Evolutionary conservation across 1,140 invertebrate genomes (phyloP).

Genomic region (Phthorimaea operculella): DNA sequence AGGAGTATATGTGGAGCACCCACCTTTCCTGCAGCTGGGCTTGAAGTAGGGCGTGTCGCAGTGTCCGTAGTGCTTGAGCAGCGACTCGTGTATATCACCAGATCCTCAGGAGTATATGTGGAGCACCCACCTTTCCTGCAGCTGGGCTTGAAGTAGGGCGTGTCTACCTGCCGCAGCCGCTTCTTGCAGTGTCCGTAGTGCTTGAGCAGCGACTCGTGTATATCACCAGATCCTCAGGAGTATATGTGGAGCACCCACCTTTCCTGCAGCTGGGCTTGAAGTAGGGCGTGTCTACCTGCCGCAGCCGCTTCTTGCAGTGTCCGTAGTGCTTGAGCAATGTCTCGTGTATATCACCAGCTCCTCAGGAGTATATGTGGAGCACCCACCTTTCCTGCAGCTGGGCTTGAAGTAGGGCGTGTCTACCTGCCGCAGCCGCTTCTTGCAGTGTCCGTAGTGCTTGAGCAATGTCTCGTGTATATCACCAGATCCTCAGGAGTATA

Average conservation of each 20-base stretch:
- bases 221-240: too few species aligned
- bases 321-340: constrained; percentile 87
- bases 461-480: constrained; percentile 86
- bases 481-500: too few species aligned
- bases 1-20: too few species aligned
- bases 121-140: constrained; percentile 62
- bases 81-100: constrained; percentile 84
- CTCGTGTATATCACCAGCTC: too few species aligned
- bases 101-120: too few species aligned
- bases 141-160: constrained; percentile 65
- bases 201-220: constrained; percentile 86
- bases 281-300: constrained; percentile 70
- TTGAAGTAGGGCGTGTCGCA: constrained; percentile 70
- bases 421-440: constrained; percentile 77
- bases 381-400: constrained; percentile 63
- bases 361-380: too few species aligned
- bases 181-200: constrained; percentile 88
- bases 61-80: constrained; percentile 88
- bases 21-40: constrained; percentile 66
- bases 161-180: constrained; percentile 74
- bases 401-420: constrained; percentile 67
- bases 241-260: too few species aligned
- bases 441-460: constrained; percentile 87
- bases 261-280: constrained; percentile 69
- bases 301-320: constrained; percentile 82